Percentiles rank a stretch among this genome's conserved stretches.
phyloP scores from a whole-genome alignment of 2,797 vertebrate genomes.

The Rousettus madagascariensis region DNA sequence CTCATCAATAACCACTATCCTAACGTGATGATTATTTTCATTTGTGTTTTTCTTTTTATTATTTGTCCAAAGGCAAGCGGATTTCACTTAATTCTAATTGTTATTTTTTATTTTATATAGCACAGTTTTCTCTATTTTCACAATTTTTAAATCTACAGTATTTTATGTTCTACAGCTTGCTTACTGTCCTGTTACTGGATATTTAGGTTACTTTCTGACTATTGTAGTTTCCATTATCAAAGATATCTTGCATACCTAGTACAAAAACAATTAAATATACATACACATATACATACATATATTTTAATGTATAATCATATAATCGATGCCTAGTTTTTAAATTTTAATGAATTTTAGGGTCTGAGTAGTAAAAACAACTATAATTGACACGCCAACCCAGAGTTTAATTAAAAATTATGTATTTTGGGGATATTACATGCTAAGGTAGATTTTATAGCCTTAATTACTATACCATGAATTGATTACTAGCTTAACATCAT shows the following conservation, averaged over 20 bases:
- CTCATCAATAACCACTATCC: background rate
- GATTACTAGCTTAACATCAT: background rate
- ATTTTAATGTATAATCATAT: background rate
- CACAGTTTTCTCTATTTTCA: background rate
- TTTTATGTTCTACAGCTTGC: constrained; percentile 15
- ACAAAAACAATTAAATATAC: background rate
- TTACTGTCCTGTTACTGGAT: background rate
- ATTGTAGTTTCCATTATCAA: background rate
- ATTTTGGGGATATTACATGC: background rate
- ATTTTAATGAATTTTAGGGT: constrained; percentile 1
- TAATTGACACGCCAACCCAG: background rate
- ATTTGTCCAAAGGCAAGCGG: constrained; percentile 16
- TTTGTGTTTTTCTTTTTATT: background rate
- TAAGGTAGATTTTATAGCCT: constrained; percentile 26
- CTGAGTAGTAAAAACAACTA: background rate
- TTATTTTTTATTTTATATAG: background rate
- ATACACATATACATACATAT: background rate
- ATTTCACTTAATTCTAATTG: background rate
- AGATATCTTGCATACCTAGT: background rate
- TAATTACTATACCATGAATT: background rate
- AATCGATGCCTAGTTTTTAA: constrained; percentile 9
- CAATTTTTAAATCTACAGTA: constrained; percentile 10
- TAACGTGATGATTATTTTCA: background rate
- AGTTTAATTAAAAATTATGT: constrained; percentile 32
- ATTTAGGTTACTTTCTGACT: constrained; percentile 42